Evolutionary conservation across 1,140 invertebrate genomes (phyloP).

Genomic region (Dufourea novaeangliae): DNA sequence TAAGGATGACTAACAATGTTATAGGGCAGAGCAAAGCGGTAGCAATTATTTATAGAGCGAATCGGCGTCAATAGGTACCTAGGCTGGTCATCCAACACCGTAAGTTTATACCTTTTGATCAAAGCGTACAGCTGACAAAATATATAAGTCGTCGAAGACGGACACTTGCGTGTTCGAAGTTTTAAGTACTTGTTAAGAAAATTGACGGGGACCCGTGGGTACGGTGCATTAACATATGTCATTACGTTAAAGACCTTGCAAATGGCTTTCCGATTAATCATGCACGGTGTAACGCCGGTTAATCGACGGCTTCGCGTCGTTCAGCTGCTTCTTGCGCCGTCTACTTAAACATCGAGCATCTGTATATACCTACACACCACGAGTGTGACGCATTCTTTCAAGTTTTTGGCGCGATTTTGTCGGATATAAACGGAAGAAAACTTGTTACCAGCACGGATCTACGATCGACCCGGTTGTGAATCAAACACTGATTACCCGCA

Average conservation of each 20-base stretch:
- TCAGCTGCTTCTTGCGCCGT: background rate
- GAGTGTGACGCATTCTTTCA: background rate
- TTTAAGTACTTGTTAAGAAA: background rate
- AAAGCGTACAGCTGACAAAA: conserved; percentile 1
- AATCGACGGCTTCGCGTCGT: background rate
- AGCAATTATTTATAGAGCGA: too few species aligned
- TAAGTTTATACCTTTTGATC: too few species aligned
- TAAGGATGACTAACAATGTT: too few species aligned
- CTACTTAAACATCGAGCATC: background rate
- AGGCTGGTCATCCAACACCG: too few species aligned
- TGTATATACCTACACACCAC: background rate
- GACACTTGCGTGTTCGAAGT: background rate
- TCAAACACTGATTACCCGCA: background rate
- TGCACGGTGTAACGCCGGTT: background rate
- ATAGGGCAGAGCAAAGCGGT: too few species aligned
- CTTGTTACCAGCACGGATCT: background rate
- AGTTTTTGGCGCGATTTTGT: too few species aligned
- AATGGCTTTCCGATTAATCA: conserved; percentile 6
- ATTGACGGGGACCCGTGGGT: background rate
- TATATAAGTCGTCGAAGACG: background rate
- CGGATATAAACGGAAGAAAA: background rate
- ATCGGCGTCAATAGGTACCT: too few species aligned
- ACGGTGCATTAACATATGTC: conserved; percentile 6
- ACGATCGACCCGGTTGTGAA: conserved; percentile 6
- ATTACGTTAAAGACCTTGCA: background rate